Conservation (phyloP, 2,113 vertebrate species). For the Tenrec ecaudatus region DNA sequence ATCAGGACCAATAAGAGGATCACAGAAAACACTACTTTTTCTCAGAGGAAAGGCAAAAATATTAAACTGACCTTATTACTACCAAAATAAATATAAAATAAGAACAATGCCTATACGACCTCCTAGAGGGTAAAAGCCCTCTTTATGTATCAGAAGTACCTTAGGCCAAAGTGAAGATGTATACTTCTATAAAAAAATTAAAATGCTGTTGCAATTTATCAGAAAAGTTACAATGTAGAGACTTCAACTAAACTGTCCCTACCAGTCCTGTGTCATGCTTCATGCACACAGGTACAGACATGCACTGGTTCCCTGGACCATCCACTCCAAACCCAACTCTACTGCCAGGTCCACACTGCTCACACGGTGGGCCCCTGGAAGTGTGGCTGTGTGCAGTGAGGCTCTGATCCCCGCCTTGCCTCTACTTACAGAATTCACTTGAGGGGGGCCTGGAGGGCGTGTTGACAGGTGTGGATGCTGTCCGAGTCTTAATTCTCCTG, state of each 20-base stretch:
- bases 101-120: not conserved
- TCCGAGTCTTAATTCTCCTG: constrained; percentile 98
- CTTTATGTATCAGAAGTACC: not conserved
- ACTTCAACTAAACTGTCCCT: not conserved
- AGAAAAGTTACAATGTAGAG: not conserved
- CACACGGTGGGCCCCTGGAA: not conserved
- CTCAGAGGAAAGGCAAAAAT: not conserved
- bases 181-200: not conserved
- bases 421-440: constrained; percentile 96
- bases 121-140: not conserved
- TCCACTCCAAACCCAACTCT: not conserved
- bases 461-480: constrained; percentile 97
- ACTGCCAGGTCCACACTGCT: not conserved
- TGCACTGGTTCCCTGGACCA: too few relatives aligned
- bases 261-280: not conserved
- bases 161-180: not conserved
- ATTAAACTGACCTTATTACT: not conserved
- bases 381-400: too few relatives aligned
- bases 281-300: rapidly evolving
- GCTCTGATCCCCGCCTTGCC: not conserved
- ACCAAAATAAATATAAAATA: not conserved
- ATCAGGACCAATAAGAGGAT: too few relatives aligned
- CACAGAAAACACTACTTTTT: not conserved
- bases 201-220: not conserved
- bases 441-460: constrained; percentile 97